Evolutionary conservation across 2,888 invertebrate species (phyloP).

Genomic region (Drosophila austrosaltans): DNA sequence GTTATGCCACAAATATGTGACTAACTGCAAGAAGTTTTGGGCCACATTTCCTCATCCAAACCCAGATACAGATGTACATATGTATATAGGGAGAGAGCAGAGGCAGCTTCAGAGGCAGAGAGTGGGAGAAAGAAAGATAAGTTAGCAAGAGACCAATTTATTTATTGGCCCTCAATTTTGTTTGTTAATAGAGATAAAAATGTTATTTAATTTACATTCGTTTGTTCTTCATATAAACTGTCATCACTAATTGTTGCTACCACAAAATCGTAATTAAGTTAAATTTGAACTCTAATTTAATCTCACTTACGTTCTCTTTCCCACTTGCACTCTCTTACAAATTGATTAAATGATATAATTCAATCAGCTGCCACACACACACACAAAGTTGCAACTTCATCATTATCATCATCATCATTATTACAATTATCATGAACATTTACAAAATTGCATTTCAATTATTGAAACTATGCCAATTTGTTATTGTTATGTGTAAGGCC

Average conservation of each 20-base stretch:
- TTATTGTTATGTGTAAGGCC: not conserved
- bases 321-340: not conserved
- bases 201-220: not conserved
- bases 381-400: not conserved
- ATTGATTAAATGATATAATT: conserved; percentile 21
- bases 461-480: conserved; percentile 1
- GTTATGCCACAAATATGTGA: conserved; percentile 12
- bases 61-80: not conserved
- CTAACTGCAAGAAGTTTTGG: conserved; percentile 7
- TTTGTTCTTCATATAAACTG: not conserved
- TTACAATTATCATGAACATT: no score
- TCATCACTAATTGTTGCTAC: conserved; percentile 1
- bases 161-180: no score
- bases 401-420: not conserved
- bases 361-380: not conserved
- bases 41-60: conserved; percentile 3
- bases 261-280: conserved; percentile 3
- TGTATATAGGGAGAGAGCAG: not conserved
- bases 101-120: not conserved
- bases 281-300: conserved; percentile 1
- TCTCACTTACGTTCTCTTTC: not conserved
- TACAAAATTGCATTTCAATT: conserved; percentile 7
- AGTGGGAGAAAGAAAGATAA: not conserved
- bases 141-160: no score
- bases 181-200: no score